A percentile compares a stretch with the other conserved stretches of the same genome.
These are phyloP conservation scores for Drosophila watanabei DNA, from an alignment of 1,140 invertebrate genomes.

Conservation along the genomic window DNA sequence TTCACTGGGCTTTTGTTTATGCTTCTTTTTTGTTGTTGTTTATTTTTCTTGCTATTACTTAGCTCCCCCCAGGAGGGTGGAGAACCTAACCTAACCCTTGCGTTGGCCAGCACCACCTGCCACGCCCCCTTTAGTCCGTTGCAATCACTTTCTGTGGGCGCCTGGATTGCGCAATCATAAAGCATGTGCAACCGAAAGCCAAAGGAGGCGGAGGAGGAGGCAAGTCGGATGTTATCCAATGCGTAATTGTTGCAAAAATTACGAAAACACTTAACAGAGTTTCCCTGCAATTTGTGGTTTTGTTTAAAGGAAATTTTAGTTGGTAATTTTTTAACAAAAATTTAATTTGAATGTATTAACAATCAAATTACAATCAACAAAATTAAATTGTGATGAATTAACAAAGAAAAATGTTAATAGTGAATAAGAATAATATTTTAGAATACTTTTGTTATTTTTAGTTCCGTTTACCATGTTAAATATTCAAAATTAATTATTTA, in stretches of 20 bases:
- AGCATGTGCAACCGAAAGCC: constrained; percentile 23
- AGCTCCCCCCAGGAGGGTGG: constrained; percentile 9
- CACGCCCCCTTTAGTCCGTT: constrained; percentile 26
- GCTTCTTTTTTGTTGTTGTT: constrained; percentile 9
- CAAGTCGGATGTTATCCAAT: constrained; percentile 37
- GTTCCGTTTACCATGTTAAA: too few species aligned
- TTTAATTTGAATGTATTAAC: too few species aligned
- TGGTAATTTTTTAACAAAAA: not conserved
- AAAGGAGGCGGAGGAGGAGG: constrained; percentile 14
- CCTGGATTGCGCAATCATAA: constrained; percentile 44
- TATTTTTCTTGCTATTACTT: constrained; percentile 12
- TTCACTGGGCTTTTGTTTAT: constrained; percentile 49
- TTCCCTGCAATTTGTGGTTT: constrained; percentile 1
- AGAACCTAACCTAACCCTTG: constrained; percentile 29
- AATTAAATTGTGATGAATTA: not conserved
- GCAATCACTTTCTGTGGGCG: constrained; percentile 59
- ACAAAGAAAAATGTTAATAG: not conserved
- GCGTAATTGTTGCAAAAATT: constrained; percentile 19
- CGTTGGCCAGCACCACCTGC: constrained; percentile 21
- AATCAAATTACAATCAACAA: too few species aligned
- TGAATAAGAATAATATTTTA: not conserved
- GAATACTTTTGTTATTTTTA: too few species aligned
- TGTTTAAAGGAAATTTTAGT: not conserved
- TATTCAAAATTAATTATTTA: too few species aligned
- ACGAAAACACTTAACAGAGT: constrained; percentile 7